Percentiles rank a stretch among this genome's conserved stretches.
These are phyloP conservation scores for Sminthurides aquaticus DNA, from an alignment of 2,888 invertebrate species.

Conservation along the genomic window DNA sequence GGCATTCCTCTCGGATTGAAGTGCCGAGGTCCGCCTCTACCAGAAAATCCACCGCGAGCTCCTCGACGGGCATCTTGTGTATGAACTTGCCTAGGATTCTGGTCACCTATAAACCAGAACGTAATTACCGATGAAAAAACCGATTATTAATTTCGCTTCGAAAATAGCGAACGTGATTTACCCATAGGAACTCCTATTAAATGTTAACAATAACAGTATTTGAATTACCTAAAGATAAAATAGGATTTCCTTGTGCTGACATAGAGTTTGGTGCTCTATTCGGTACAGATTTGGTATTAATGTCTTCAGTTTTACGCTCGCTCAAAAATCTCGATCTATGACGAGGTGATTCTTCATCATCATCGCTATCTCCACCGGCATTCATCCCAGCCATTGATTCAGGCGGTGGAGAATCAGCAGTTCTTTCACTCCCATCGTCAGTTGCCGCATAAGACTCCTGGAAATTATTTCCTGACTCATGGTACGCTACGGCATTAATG, in stretches of 20 bases:
- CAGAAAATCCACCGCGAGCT: background rate
- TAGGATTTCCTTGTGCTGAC: slow-evolving; percentile 25
- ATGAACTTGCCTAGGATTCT: background rate
- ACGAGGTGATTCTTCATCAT: slow-evolving; percentile 29
- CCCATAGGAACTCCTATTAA: too few species aligned
- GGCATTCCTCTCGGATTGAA: background rate
- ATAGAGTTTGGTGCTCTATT: too few species aligned
- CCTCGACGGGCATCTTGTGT: background rate
- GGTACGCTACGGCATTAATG: background rate
- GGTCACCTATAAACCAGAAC: background rate
- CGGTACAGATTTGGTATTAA: slow-evolving; percentile 5
- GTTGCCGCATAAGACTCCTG: background rate
- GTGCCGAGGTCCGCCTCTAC: background rate
- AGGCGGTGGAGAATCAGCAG: background rate
- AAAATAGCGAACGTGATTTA: too few species aligned
- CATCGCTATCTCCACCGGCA: slow-evolving; percentile 28
- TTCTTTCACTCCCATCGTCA: background rate
- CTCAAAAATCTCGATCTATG: slow-evolving; percentile 35
- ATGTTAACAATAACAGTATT: too few species aligned
- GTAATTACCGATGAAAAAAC: background rate
- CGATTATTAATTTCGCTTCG: too few species aligned
- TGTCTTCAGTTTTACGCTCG: slow-evolving; percentile 37
- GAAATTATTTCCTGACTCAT: background rate
- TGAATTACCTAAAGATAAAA: slow-evolving; percentile 37
- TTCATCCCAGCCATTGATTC: background rate